Base-by-base conservation (phyloP, 2,888 invertebrate species). In the Halocaridina rubra region DNA sequence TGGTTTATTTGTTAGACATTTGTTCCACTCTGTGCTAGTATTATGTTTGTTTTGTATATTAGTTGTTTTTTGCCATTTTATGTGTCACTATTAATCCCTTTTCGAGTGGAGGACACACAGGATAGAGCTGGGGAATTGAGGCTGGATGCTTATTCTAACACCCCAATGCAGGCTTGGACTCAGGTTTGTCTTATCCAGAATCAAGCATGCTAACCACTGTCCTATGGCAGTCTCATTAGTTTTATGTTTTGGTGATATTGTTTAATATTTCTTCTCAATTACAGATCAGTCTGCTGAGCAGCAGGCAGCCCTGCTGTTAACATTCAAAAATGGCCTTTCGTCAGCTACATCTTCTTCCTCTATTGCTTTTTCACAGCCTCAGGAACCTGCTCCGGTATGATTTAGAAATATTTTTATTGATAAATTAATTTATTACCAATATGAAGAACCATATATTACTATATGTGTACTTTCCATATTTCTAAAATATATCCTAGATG, bases 281-380 rank as follows among this genome's bases (percentile, higher is more conserved):
- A 16, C 69, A 85, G 84, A 67, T 75, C 84, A 85, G 76, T 85
- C 85, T 39, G 80, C 85, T 7, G 86, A 86, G 78, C 81, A 86
- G 77, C 82, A 86, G 27, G 86, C 86, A 22, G 82, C 82, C 46
- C 69, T 86, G 76, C 86, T 86, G 16, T 72, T 86, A 67, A 86
- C 86, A 30, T 69, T 86, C 39, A 86, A 82, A 32, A 86, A 86
- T 79, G 86, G 86, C 13, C 80, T 80, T 32, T 77, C 80, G 16
- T 84, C 84, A 29, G 77, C 82, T 2, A 77, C 77, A 4, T 84
- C 82, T 0, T 84, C 82, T 5, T 84, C 82, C 1, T 84, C 82
- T 22, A 77, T 78, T n/a, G 82, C 82, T 4, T 78, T 84, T 30
- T 84, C 82, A 19, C 82, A 84, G 72, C 78, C 82, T 29, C 82